Conservation (phyloP, 2,113 vertebrate genomes). For the Danionella cerebrum region DNA sequence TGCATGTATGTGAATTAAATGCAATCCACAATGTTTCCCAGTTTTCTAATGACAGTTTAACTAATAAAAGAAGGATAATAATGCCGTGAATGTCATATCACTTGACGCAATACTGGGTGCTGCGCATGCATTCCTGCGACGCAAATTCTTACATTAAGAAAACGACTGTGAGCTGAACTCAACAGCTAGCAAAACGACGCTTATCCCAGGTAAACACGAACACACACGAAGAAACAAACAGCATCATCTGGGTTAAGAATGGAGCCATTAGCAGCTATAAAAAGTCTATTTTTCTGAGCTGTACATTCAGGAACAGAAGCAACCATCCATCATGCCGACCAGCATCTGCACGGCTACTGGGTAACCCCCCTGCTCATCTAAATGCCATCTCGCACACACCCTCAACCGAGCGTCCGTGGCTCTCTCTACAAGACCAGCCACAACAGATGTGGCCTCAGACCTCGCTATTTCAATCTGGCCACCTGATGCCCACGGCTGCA, state of each 20-base stretch:
- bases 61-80: too few species aligned
- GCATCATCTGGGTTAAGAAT: not conserved
- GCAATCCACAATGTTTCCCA: too few species aligned
- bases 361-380: constrained; percentile 34
- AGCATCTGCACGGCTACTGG: constrained; percentile 22
- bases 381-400: constrained; percentile 36
- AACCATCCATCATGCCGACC: constrained; percentile 31
- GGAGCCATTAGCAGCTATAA: constrained; percentile 8
- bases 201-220: too few species aligned
- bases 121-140: too few species aligned
- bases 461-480: constrained; percentile 10
- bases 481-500: constrained; percentile 5
- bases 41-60: too few species aligned
- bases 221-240: not conserved
- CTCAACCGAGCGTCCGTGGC: constrained; percentile 2
- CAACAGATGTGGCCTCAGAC: constrained; percentile 21
- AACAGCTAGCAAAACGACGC: too few species aligned
- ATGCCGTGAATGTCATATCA: too few species aligned
- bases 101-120: too few species aligned
- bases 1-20: too few species aligned
- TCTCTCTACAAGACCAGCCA: not conserved
- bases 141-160: too few species aligned
- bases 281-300: constrained; percentile 23
- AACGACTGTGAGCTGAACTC: too few species aligned
- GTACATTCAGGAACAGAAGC: constrained; percentile 8